Conservation (phyloP, 2,797 vertebrate genomes). For the Neomorphus geoffroyi region DNA sequence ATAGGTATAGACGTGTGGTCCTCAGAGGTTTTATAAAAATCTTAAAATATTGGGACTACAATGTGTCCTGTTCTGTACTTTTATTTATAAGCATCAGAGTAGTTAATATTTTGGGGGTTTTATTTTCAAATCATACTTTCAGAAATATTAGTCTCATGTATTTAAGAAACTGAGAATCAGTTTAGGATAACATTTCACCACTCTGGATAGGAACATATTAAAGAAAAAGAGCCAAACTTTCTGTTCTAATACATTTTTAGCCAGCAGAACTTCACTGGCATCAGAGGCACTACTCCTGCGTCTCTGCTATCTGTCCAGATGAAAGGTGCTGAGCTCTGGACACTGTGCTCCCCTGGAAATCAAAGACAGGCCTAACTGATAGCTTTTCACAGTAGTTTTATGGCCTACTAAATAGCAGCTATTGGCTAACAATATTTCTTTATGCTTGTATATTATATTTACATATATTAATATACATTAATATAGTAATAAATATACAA, state of each 20-base stretch:
- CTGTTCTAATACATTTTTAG: neutral
- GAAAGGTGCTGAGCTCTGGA: neutral
- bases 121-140: neutral
- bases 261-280: neutral
- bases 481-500: no score
- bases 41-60: neutral
- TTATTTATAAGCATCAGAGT: neutral
- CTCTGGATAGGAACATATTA: neutral
- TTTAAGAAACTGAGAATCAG: neutral
- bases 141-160: neutral
- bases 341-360: no score
- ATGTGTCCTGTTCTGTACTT: neutral
- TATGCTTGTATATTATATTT: no score
- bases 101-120: neutral
- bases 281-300: neutral
- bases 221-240: neutral
- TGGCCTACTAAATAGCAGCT: neutral
- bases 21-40: neutral
- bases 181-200: neutral
- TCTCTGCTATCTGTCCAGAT: neutral
- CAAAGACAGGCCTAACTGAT: no score
- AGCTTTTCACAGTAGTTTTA: neutral
- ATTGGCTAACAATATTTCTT: neutral
- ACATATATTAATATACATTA: no score
- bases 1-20: neutral